Evolutionary conservation across 2,113 vertebrate genomes (phyloP).

Genomic region (Rostratula benghalensis): DNA sequence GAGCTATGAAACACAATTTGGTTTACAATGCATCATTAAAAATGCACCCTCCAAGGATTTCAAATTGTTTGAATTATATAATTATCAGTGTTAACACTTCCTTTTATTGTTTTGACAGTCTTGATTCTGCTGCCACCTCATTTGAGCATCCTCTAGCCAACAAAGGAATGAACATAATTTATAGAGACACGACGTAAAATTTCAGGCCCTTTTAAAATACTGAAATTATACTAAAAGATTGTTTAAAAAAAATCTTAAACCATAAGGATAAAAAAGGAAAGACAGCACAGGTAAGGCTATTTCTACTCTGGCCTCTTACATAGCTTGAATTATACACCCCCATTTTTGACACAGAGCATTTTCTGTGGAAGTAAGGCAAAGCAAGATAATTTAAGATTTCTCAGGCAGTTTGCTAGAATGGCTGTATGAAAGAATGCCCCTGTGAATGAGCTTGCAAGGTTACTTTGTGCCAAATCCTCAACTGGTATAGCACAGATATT

Average conservation of each 20-base stretch:
- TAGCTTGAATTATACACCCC: neutral
- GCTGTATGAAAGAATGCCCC: neutral
- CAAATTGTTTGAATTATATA: slow-evolving; percentile 29
- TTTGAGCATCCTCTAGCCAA: neutral
- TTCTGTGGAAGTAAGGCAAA: neutral
- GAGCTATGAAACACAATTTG: slow-evolving; percentile 26
- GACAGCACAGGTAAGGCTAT: rapidly evolving
- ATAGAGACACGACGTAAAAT: neutral
- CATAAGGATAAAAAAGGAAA: neutral
- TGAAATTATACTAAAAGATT: neutral
- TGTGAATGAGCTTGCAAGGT: neutral
- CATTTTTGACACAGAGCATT: neutral
- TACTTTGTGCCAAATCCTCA: neutral
- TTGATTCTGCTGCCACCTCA: neutral
- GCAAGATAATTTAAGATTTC: neutral
- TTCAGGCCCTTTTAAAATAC: neutral
- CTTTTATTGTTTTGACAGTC: slow-evolving; percentile 41
- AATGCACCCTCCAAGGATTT: slow-evolving; percentile 33
- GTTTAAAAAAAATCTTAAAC: neutral
- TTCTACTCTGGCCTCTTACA: neutral
- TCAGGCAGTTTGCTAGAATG: neutral
- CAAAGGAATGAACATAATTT: neutral
- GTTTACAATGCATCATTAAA: slow-evolving; percentile 23
- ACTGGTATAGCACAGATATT: neutral
- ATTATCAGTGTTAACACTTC: slow-evolving; percentile 25